These are phyloP conservation scores for Ciconia stormi DNA, from an alignment of 2,113 vertebrate genomes.

Conservation along the genomic window DNA sequence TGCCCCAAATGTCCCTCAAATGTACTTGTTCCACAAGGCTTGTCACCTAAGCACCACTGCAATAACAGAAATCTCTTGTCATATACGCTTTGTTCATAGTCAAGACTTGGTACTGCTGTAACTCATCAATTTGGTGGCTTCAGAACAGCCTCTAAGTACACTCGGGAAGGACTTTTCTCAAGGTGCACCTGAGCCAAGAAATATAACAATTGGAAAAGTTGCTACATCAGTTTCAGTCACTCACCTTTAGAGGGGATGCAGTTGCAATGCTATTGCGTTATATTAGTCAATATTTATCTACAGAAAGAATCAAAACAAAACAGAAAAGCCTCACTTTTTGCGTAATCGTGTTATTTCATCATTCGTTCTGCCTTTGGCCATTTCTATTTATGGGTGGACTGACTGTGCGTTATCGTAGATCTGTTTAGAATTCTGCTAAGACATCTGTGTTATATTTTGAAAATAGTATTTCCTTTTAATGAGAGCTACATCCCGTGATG, in stretches of 20 bases:
- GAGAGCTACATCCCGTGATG: background rate
- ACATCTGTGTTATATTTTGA: background rate
- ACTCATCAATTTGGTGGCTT: slow-evolving; percentile 30
- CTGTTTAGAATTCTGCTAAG: slow-evolving; percentile 20
- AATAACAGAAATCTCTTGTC: slow-evolving; percentile 21
- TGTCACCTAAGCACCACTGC: slow-evolving; percentile 27
- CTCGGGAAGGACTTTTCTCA: background rate
- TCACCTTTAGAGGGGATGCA: background rate
- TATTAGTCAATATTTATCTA: background rate
- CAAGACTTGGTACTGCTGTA: slow-evolving; percentile 22
- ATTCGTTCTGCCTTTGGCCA: background rate
- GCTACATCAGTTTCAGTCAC: background rate
- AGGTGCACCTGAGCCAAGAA: background rate
- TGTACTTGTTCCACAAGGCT: slow-evolving; percentile 52
- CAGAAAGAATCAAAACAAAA: background rate
- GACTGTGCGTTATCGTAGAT: background rate
- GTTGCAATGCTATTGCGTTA: background rate
- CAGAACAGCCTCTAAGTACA: background rate
- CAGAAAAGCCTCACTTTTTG: background rate
- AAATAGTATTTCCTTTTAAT: slow-evolving; percentile 40
- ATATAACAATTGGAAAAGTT: background rate
- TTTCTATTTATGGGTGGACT: slow-evolving; percentile 14
- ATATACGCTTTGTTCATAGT: background rate
- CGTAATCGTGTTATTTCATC: background rate
- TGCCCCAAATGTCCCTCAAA: slow-evolving; percentile 27